Percentiles rank a stretch among this genome's conserved stretches.
phyloP scores from a whole-genome alignment of 2,888 invertebrate species.

The Lottia scabra region DNA sequence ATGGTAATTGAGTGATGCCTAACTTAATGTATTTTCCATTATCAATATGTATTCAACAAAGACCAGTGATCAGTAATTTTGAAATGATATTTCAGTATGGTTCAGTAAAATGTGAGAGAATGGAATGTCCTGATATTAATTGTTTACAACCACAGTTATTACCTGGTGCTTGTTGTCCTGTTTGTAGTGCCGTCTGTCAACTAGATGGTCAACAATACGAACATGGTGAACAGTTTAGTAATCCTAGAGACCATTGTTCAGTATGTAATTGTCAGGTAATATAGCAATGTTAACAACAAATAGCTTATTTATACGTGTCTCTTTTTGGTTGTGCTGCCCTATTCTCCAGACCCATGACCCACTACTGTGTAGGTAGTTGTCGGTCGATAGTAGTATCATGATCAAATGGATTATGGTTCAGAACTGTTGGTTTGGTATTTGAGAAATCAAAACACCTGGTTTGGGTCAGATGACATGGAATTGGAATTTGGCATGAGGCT shows the following conservation, averaged over 20 bases:
- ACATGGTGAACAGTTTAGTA: constrained; percentile 55
- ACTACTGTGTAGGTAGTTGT: too few relatives aligned
- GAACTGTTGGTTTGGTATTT: too few relatives aligned
- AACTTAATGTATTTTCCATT: neutral
- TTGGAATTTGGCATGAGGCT: too few relatives aligned
- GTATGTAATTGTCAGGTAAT: constrained; percentile 56
- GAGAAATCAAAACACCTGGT: too few relatives aligned
- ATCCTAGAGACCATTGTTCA: constrained; percentile 50
- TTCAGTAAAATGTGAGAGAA: constrained; percentile 43
- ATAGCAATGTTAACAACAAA: too few relatives aligned
- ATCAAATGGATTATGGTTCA: too few relatives aligned
- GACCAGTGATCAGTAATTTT: neutral
- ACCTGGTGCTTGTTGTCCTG: constrained; percentile 55
- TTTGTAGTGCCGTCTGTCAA: constrained; percentile 47
- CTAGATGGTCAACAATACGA: constrained; percentile 49
- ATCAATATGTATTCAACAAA: neutral
- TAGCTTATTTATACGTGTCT: too few relatives aligned
- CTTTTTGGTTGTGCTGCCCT: too few relatives aligned
- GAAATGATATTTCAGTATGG: constrained; percentile 43
- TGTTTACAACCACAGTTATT: constrained; percentile 47
- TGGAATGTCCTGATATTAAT: constrained; percentile 44
- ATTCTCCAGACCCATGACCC: too few relatives aligned
- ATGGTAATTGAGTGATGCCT: neutral
- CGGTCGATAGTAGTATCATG: too few relatives aligned
- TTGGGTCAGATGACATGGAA: too few relatives aligned